A percentile compares a stretch with the other conserved stretches of the same genome.
Conservation (phyloP, 2,888 invertebrate species). For the Spodoptera littoralis region DNA sequence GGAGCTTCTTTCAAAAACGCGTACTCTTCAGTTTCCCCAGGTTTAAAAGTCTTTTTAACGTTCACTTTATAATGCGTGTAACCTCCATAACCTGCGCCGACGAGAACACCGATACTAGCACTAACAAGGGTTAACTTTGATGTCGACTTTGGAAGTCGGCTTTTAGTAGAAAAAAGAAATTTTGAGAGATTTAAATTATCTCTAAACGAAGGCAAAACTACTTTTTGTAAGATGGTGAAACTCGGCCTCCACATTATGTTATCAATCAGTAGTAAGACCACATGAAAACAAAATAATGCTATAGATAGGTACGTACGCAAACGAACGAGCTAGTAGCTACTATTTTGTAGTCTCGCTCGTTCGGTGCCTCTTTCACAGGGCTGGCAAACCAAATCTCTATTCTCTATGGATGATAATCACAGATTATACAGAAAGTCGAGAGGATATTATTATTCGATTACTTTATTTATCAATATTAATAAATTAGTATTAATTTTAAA, state of each 20-base stretch:
- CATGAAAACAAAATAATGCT: constrained; percentile 41
- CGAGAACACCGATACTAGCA: constrained; percentile 88
- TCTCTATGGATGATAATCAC: constrained; percentile 35
- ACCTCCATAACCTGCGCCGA: constrained; percentile 88
- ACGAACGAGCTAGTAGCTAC: constrained; percentile 1
- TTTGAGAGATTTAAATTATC: constrained; percentile 71
- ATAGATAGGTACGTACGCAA: not conserved
- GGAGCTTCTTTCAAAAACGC: constrained; percentile 83
- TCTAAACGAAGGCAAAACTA: constrained; percentile 71
- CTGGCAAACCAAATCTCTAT: constrained; percentile 1
- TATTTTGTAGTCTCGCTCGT: not conserved
- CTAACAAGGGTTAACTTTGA: constrained; percentile 88
- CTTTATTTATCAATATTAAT: not conserved
- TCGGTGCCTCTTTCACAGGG: not conserved
- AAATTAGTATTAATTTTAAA: too few relatives aligned
- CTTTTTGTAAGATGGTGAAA: constrained; percentile 74
- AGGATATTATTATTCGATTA: constrained; percentile 3
- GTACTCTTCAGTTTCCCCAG: constrained; percentile 78
- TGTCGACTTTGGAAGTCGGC: constrained; percentile 76
- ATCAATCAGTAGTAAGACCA: constrained; percentile 23
- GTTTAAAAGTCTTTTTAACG: constrained; percentile 66
- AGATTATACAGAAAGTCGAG: not conserved
- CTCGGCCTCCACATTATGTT: constrained; percentile 81
- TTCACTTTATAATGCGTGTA: constrained; percentile 86
- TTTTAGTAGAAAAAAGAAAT: constrained; percentile 75